Evolutionary conservation across 1,140 invertebrate species (phyloP), one percentile per base, ranked within the genome.

Genomic region (Stegodyphus dumicola): DNA sequence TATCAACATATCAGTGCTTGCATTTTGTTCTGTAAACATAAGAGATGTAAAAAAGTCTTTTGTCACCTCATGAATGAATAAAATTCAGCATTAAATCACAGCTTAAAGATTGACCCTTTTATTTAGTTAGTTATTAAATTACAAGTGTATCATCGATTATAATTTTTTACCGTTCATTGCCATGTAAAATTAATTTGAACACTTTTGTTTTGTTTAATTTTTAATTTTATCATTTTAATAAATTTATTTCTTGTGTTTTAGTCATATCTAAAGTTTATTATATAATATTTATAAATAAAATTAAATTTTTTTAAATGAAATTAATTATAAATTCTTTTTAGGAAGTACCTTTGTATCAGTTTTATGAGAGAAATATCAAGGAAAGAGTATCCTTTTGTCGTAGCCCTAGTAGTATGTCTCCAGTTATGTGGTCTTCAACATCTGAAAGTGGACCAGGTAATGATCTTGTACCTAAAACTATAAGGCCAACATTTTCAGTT

Each of bases 321-420:
- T 7, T 1, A 18, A 69, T 15, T 15, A 18, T 9, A 69, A 67
- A 17, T 67, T 7, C 65, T n/a, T 67, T 67, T 73, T 51, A 86
- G 84, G 93, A 96, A 90, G 96, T 97, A 88, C 96, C 96, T 0
- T 92, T 97, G 17, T 97, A 97, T 90, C 96, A 97, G 89, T 96
- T 97, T 90, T 97, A 97, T 90, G 94, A 94, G 87, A 95, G 94
- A 11, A 93, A 93, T 71, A 93, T 95, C 88, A 92, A 84, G 93
- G 95, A 92, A 93, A 94, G 90, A 91, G 88, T 70, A 79, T 76
- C 78, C 6, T 83, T 86, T 75, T 86, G 84, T 13, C 67, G 76
- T 17, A 86, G 76, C 65, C 69, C 84, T 9, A 77, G 65, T n/a
- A 86, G 76, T 17, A 65, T 86, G 53, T 86, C 84, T 3, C 84